Evolutionary conservation across 2,113 vertebrate genomes (phyloP).

Genomic region (Rhinolophus ferrumequinum): DNA sequence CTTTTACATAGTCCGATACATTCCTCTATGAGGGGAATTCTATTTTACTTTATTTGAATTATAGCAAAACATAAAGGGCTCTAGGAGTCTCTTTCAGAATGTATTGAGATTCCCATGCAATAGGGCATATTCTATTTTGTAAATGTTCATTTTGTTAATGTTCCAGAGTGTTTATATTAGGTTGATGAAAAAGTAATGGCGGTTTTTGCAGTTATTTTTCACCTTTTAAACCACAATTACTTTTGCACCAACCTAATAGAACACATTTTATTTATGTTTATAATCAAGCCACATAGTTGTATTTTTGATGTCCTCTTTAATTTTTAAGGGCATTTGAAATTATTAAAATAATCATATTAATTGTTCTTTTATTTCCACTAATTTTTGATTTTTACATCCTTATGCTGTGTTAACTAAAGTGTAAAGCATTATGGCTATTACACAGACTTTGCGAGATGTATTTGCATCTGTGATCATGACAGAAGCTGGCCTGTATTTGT

Average conservation of each 20-base stretch:
- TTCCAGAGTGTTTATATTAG: background rate
- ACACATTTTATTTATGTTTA: background rate
- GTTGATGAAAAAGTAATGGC: no score
- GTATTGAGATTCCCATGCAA: background rate
- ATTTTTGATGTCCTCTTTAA: background rate
- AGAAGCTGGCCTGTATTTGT: background rate
- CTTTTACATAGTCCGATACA: background rate
- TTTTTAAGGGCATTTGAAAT: background rate
- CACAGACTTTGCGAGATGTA: background rate
- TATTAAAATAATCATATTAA: background rate
- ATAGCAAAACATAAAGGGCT: background rate
- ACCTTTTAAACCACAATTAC: no score
- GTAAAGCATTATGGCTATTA: background rate
- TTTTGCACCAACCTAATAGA: no score
- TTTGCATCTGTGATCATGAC: background rate
- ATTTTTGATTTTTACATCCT: background rate
- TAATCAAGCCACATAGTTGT: background rate
- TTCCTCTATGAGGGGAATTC: background rate
- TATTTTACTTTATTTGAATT: background rate
- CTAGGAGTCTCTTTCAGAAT: background rate
- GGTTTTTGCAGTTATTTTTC: no score
- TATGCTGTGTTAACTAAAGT: background rate
- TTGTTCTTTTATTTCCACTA: background rate
- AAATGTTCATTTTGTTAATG: background rate
- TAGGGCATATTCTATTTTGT: background rate